These are phyloP conservation scores for Gavia stellata DNA, from an alignment of 2,113 vertebrate species.

Conservation along the genomic window DNA sequence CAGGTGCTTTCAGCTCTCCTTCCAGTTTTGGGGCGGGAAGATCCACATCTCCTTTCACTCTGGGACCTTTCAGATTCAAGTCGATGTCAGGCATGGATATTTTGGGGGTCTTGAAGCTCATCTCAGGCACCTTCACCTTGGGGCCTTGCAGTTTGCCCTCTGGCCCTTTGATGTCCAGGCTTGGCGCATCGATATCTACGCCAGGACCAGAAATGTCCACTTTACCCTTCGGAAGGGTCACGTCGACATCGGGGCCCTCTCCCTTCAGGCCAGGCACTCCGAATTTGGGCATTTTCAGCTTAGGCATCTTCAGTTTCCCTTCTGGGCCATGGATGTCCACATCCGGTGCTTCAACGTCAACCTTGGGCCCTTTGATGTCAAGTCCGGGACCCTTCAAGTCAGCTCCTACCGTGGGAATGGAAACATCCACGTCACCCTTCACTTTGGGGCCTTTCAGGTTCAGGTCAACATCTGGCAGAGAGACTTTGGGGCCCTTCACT, in stretches of 20 bases:
- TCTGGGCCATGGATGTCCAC: constrained; percentile 43
- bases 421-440: constrained; percentile 30
- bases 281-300: constrained; percentile 67
- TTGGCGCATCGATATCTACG: neutral
- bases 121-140: constrained; percentile 32
- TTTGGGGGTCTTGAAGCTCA: constrained; percentile 43
- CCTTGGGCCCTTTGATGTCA: constrained; percentile 23
- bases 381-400: neutral
- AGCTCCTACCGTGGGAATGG: constrained; percentile 24
- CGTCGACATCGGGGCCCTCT: constrained; percentile 34
- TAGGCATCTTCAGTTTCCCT: constrained; percentile 62
- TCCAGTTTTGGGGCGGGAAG: constrained; percentile 16
- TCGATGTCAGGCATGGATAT: constrained; percentile 54
- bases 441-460: constrained; percentile 31
- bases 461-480: constrained; percentile 11
- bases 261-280: constrained; percentile 30
- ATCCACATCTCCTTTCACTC: constrained; percentile 39
- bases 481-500: neutral
- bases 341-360: neutral
- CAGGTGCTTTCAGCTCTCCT: constrained; percentile 46
- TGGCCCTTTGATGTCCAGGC: constrained; percentile 13
- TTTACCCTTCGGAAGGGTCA: constrained; percentile 22
- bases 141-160: constrained; percentile 41
- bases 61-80: constrained; percentile 57
- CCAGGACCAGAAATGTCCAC: constrained; percentile 37